Evolutionary conservation across 2,888 invertebrate species (phyloP), one percentile per base, ranked within the genome.

Genomic region (Quadroppia sp.): DNA sequence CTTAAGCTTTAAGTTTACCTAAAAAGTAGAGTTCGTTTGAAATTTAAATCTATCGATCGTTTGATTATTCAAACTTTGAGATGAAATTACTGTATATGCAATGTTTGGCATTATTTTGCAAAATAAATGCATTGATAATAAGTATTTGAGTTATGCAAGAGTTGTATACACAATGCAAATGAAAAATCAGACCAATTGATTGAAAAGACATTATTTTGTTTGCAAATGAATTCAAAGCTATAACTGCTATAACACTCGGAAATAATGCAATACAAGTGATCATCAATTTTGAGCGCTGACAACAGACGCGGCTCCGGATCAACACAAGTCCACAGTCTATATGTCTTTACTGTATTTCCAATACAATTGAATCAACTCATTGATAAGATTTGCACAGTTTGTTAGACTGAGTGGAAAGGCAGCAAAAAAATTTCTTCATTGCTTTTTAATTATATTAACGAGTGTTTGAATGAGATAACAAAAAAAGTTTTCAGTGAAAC

Each of bases 391-490:
- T 42, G 67, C 67, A 40, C 67, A 67, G 36, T 67, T 67, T 42
- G 67, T 67, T 42, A 13, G 67, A 40, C 32, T 40, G 61, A 30
- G 32, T n/a, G 61, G 36, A 42, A 61, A 15, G 25, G 25, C 30
- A 64, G 64, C 36, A 36, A 67, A 67, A 71, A 72, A 73, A 67
- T 25, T 73, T 67, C 61, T 73, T 74, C 74, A 74, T 74, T 61
- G 74, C 74, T 73, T 74, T 74, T 72, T 74, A 74, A 74, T 74
- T 74, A 74, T 73, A 74, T 74, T 71, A 71, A 56, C 53, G 72
- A 53, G 67, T 74, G 75, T 69, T 74, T 75, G 73, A 72, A 45
- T 72, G 71, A 75, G 74, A 75, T 75, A 75, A 75, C 69, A 69
- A 73, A 73, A 59, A 73, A 67, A 45, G 53, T 45, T 69, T 64